These are phyloP conservation scores for Antigone vipio DNA, from an alignment of 2,113 vertebrate species.

Conservation along the genomic window DNA sequence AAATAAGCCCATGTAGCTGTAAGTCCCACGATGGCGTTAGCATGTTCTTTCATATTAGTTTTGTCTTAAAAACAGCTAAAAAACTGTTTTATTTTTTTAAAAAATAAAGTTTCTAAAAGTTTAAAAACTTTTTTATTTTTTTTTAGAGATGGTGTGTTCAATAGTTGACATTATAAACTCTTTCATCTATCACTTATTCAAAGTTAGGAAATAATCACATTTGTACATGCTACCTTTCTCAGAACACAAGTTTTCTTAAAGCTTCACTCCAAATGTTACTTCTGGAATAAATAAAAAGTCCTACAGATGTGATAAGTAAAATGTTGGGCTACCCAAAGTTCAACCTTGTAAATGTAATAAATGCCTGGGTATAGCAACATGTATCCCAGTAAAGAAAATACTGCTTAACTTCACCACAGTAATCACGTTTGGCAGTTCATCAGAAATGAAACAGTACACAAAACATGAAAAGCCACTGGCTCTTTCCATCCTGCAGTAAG, in stretches of 20 bases:
- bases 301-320: background rate
- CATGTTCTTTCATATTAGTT: background rate
- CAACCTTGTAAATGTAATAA: background rate
- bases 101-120: too few relatives aligned
- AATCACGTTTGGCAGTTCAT: background rate
- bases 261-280: background rate
- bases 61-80: background rate
- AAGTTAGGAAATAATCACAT: background rate
- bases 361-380: background rate
- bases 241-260: background rate
- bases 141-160: background rate
- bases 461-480: background rate
- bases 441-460: background rate
- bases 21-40: background rate
- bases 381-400: background rate
- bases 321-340: background rate
- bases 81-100: background rate
- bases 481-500: background rate
- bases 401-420: background rate
- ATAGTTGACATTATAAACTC: background rate
- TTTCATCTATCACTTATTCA: background rate
- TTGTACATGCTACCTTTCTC: background rate
- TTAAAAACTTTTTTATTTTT: background rate
- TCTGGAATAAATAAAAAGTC: background rate
- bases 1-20: background rate